These are phyloP conservation scores for Ancistrus triradiatus DNA, from an alignment of 2,113 vertebrate species.

Conservation along the genomic window DNA sequence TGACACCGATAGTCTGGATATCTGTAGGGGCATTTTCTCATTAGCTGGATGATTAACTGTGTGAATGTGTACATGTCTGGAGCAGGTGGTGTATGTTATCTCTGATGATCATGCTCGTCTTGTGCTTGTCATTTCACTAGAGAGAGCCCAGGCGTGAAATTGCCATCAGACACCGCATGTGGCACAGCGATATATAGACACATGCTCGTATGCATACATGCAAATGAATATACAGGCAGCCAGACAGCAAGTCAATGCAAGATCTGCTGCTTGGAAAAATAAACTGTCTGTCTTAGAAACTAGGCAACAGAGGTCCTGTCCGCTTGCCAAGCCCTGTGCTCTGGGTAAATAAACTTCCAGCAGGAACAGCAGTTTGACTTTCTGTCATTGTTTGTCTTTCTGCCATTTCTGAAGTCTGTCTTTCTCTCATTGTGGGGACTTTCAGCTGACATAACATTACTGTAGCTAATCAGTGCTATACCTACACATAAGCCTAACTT, in stretches of 20 bases:
- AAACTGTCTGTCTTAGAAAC: conserved; percentile 34
- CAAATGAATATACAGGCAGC: conserved; percentile 25
- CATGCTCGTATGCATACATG: background rate
- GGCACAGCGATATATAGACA: conserved; percentile 38
- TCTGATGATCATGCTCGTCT: conserved; percentile 51
- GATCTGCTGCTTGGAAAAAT: conserved; percentile 31
- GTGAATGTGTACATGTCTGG: conserved; percentile 42
- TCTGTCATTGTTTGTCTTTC: too few species aligned
- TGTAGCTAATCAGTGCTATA: too few species aligned
- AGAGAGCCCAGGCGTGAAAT: conserved; percentile 64
- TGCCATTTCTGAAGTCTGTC: too few species aligned
- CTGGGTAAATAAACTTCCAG: conserved; percentile 35
- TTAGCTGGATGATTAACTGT: conserved; percentile 20
- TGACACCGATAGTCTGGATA: background rate
- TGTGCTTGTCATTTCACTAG: conserved; percentile 34
- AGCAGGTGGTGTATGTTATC: conserved; percentile 46
- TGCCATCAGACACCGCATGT: conserved; percentile 58
- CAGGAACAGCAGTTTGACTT: conserved; percentile 3
- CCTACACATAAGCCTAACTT: too few species aligned
- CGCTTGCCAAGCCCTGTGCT: conserved; percentile 21
- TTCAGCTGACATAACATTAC: too few species aligned
- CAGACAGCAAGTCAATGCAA: conserved; percentile 1
- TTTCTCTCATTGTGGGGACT: too few species aligned
- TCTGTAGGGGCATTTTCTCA: conserved; percentile 16
- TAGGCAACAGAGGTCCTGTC: conserved; percentile 27